Evolutionary conservation across 1,140 invertebrate genomes (phyloP).

Genomic region (Drosophila orena): DNA sequence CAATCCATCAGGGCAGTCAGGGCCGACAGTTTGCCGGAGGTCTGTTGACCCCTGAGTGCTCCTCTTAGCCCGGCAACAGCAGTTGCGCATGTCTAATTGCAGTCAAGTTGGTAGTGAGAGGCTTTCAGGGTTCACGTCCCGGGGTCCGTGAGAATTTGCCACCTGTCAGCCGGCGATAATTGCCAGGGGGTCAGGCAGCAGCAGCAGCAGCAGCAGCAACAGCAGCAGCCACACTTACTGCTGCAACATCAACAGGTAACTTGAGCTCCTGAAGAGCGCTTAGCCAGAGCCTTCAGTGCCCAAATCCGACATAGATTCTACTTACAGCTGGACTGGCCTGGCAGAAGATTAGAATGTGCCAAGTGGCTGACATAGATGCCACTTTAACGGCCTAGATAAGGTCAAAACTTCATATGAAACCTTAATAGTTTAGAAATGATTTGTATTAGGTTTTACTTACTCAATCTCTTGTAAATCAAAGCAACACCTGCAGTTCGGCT

Average conservation of each 20-base stretch:
- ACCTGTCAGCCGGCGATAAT: slow-evolving; percentile 72
- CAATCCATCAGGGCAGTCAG: slow-evolving; percentile 76
- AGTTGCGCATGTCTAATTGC: slow-evolving; percentile 79
- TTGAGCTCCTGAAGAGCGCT: slow-evolving; percentile 44
- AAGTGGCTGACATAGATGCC: slow-evolving; percentile 13
- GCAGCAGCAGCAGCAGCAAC: slow-evolving; percentile 15
- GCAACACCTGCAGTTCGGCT: too few species aligned
- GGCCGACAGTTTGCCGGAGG: slow-evolving; percentile 52
- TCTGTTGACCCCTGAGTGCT: slow-evolving; percentile 74
- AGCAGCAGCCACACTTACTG: slow-evolving; percentile 11
- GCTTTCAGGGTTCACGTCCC: slow-evolving; percentile 55
- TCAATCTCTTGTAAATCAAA: too few species aligned
- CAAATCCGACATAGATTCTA: slow-evolving; percentile 47
- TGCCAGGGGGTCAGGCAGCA: slow-evolving; percentile 69
- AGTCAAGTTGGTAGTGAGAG: slow-evolving; percentile 66
- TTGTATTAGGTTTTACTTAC: too few species aligned
- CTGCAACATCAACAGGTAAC: slow-evolving; percentile 43
- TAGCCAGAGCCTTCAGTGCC: slow-evolving; percentile 1
- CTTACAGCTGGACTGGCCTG: slow-evolving; percentile 2
- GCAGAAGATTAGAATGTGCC: slow-evolving; percentile 3
- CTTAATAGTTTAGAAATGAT: too few species aligned
- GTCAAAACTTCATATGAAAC: too few species aligned
- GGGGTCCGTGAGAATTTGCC: slow-evolving; percentile 71
- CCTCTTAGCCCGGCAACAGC: slow-evolving; percentile 28
- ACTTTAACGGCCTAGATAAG: neutral